Base-by-base conservation (phyloP, 2,113 vertebrate genomes). In the Halcyon senegalensis region DNA sequence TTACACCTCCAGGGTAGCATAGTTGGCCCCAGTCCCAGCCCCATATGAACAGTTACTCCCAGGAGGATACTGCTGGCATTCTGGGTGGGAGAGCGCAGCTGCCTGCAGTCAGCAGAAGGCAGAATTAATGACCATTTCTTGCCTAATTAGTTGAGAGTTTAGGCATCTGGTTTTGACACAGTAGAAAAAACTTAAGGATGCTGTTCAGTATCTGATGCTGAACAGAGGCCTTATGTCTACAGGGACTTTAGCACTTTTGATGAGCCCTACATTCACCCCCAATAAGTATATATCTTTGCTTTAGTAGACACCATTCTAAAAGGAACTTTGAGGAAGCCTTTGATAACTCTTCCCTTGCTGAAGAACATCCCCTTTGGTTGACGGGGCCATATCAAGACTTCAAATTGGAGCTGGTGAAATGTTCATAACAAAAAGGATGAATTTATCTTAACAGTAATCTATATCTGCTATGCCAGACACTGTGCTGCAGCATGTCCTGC, bases 401-500 rank as follows among this genome's bases (percentile, higher is more conserved):
- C 83, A 95, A 18, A 92, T 46, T 55, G 87, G 77, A 92, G 55
- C 74, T 73, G 63, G 69, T 79, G 81, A 91, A 91, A 85, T 68
- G 85, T 68, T 90, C 75, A 66, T 87, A 94, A 92, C 66, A 94
- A 82, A 93, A 87, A 88, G 84, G 91, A 81, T 79, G 73, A 78
- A 89, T 96, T 96, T 93, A 96, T 95, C 84, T 91, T 94, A 62
- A 53, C 80, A 63, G 90, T 77, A 91, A 96, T 96, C 95, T 94
- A 55, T 64, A 89, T 93, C 90, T 93, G 75, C 93, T 84, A 39
- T 93, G 90, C 87, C 84, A 96, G 80, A 76, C 55, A 55, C 44
- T 13, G 50, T 78, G 89, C 67, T 85, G 70, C 93, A 87, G 39
- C 5, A 1, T 80, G 89, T 90, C 95, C 92, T 93, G 94, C 94